Evolutionary conservation across 2,888 invertebrate species (phyloP).

Genomic region (Orchesellides sinensis): DNA sequence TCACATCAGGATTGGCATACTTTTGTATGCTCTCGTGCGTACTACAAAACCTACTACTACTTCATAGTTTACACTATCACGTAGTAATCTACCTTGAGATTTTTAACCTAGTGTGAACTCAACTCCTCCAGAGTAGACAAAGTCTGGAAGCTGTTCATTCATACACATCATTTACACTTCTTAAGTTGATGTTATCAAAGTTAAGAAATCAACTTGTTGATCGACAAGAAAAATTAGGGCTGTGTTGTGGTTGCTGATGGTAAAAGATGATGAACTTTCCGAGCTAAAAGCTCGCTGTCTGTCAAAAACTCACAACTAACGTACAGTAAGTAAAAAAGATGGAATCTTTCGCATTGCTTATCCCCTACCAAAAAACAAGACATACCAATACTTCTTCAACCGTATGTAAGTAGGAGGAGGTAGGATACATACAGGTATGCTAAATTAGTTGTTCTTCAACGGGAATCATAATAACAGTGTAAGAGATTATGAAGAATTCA

Average conservation of each 20-base stretch:
- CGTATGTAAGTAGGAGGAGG: not conserved
- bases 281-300: not conserved
- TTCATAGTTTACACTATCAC: too few relatives aligned
- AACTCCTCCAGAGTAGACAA: constrained; percentile 1
- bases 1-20: too few relatives aligned
- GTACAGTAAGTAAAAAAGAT: not conserved
- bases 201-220: not conserved
- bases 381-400: not conserved
- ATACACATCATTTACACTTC: not conserved
- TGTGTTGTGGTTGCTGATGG: not conserved
- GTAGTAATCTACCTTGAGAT: too few relatives aligned
- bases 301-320: not conserved
- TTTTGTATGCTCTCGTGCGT: too few relatives aligned
- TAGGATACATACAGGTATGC: too few relatives aligned
- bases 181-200: not conserved
- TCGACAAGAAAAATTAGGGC: not conserved
- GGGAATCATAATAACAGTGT: too few relatives aligned
- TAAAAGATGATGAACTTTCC: not conserved
- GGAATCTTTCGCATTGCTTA: too few relatives aligned
- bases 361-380: too few relatives aligned
- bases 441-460: not conserved
- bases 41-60: too few relatives aligned
- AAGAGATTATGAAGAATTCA: not conserved
- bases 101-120: not conserved
- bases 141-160: constrained; percentile 7